A percentile compares a stretch with the other conserved stretches of the same genome.
phyloP scores from a whole-genome alignment of 2,888 invertebrate genomes.

The Leptura quadrifasciata region DNA sequence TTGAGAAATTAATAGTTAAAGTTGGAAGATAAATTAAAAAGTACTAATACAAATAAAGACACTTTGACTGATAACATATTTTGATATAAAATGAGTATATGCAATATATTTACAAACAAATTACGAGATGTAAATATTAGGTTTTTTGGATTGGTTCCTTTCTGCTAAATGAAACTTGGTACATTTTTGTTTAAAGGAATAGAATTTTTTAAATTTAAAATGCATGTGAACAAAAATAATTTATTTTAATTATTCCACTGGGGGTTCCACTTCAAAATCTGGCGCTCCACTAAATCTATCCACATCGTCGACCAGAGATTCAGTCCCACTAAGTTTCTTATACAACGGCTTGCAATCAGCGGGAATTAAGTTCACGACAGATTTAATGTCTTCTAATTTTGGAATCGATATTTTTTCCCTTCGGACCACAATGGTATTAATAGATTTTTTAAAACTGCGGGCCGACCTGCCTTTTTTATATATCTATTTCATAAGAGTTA shows the following conservation, averaged over 20 bases:
- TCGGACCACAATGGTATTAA: conserved; percentile 37
- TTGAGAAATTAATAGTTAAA: conserved; percentile 7
- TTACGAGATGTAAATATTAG: conserved; percentile 13
- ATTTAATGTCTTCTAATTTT: conserved; percentile 40
- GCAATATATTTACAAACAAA: conserved; percentile 20
- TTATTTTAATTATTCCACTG: conserved; percentile 12
- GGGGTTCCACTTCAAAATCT: conserved; percentile 28
- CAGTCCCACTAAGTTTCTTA: conserved; percentile 23
- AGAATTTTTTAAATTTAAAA: background rate
- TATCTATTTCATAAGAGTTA: conserved; percentile 40
- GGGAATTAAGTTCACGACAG: conserved; percentile 32
- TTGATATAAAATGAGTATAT: conserved; percentile 10
- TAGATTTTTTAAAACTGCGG: conserved; percentile 41
- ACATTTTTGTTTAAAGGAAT: conserved; percentile 22
- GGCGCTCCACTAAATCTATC: conserved; percentile 29
- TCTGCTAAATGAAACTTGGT: conserved; percentile 14
- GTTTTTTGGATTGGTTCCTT: conserved; percentile 23
- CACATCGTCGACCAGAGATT: conserved; percentile 16
- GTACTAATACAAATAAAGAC: background rate
- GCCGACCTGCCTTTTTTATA: conserved; percentile 42
- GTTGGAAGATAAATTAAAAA: background rate
- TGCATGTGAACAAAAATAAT: conserved; percentile 1
- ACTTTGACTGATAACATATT: conserved; percentile 5
- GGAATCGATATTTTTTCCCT: conserved; percentile 36
- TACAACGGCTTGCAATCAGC: conserved; percentile 27